phyloP scores from a whole-genome alignment of 2,113 vertebrate genomes.

The Aphyosemion australe region DNA sequence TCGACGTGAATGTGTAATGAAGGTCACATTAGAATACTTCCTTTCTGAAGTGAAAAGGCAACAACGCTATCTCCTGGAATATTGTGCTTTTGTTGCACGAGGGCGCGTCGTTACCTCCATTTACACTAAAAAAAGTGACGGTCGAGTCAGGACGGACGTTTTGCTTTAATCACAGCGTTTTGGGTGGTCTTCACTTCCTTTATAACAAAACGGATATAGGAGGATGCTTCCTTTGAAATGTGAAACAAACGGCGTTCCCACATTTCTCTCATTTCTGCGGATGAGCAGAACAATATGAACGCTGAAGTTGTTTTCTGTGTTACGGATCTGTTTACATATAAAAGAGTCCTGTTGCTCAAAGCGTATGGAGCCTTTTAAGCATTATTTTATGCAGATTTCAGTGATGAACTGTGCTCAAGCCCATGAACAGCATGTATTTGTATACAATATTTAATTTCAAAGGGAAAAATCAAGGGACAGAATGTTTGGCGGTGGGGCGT shows the following conservation, averaged over 20 bases:
- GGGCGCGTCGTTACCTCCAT: constrained; percentile 38
- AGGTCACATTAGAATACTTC: constrained; percentile 97
- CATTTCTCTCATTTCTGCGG: constrained; percentile 70
- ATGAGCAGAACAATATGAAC: constrained; percentile 60
- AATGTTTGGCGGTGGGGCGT: constrained; percentile 27
- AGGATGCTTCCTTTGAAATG: constrained; percentile 64
- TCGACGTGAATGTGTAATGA: constrained; percentile 98
- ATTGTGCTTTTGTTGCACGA: constrained; percentile 47
- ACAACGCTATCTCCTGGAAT: constrained; percentile 64
- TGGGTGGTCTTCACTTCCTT: constrained; percentile 64
- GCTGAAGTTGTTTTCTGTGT: constrained; percentile 72
- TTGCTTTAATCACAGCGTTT: neutral
- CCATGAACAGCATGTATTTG: constrained; percentile 76
- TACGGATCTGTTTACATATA: constrained; percentile 77
- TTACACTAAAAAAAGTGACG: neutral
- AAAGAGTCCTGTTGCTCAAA: constrained; percentile 67
- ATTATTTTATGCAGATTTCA: constrained; percentile 79
- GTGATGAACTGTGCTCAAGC: constrained; percentile 71
- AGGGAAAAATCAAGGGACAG: constrained; percentile 76
- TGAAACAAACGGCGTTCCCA: constrained; percentile 61
- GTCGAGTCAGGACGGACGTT: neutral
- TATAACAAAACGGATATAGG: constrained; percentile 28
- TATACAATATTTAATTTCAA: constrained; percentile 82
- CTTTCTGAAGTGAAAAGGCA: constrained; percentile 82
- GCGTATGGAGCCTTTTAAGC: constrained; percentile 70